Base-by-base conservation (phyloP, 2,113 vertebrate species). In the Scytalopus superciliaris region DNA sequence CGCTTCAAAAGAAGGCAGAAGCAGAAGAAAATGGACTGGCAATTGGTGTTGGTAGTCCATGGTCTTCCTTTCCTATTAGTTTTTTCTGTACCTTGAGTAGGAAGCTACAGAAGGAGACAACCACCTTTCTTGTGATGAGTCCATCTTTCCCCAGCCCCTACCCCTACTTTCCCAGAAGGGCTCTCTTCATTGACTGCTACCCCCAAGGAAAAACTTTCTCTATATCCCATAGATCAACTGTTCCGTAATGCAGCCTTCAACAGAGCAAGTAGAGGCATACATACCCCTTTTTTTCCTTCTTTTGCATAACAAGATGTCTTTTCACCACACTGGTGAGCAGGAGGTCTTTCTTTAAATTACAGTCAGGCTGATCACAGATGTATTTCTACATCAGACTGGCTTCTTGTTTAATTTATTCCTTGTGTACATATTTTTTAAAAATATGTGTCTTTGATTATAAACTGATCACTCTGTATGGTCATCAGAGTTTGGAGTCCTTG, bases 261-360 rank as follows among this genome's bases (percentile, higher is more conserved):
- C 7, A 64, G 40, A 37, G 23, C 52, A 55, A 17, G 6, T 22
- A 64, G 14, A 47, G 22, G 14, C 19, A 73, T 17, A 25, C 4
- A 3, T 21, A 45, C 3, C 10, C 35, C 5, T 40, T 45, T 27
- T 44, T 21, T 5, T 2, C 2, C 2, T 57, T 57, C 3, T 55
- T 76, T 87, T 56, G 5, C 44, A 2, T 31, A 57, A 30, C 5
- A 84, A 70, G 7, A 27, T 28, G 22, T 35, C 10, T 62, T 33
- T 84, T 66, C 37, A 89, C 23, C 14, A 60, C 25, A 86, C 7
- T 28, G 11, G 16, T 27, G 17, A 81, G 50, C 3, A 77, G 16
- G 12, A 79, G 4, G 10, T 55, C 12, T 86, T 85, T 62, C 56
- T 86, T 84, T 56, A 64, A 75, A 49, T 50, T 39, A 11, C 9